Evolutionary conservation across 1,140 invertebrate species (phyloP).

Genomic region (Drosophila lacteicornis): DNA sequence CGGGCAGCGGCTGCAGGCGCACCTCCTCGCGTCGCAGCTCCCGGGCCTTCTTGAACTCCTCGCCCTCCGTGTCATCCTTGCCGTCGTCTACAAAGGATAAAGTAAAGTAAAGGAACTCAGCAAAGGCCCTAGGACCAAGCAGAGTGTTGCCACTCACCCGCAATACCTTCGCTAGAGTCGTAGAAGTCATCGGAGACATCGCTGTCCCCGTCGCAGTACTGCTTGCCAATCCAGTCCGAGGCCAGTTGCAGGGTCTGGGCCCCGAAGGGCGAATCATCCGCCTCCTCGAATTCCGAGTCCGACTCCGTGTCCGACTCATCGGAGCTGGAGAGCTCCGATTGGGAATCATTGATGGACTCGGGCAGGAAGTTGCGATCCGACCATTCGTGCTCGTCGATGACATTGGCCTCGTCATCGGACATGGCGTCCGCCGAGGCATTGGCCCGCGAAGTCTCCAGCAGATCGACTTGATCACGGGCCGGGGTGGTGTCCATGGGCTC

Average conservation of each 20-base stretch:
- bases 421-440: slow-evolving; percentile 85
- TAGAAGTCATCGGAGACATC: slow-evolving; percentile 81
- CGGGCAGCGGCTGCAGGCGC: slow-evolving; percentile 87
- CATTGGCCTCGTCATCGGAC: slow-evolving; percentile 89
- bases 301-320: slow-evolving; percentile 78
- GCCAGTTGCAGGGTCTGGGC: slow-evolving; percentile 82
- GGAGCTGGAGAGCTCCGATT: slow-evolving; percentile 85
- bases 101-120: neutral
- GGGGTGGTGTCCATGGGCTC: slow-evolving; percentile 63
- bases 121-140: neutral
- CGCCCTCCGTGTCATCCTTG: slow-evolving; percentile 90
- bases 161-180: slow-evolving; percentile 83
- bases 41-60: slow-evolving; percentile 88
- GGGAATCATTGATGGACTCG: slow-evolving; percentile 91
- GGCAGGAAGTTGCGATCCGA: slow-evolving; percentile 95
- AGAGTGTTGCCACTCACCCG: slow-evolving; percentile 51
- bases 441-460: slow-evolving; percentile 86
- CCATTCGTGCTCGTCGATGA: slow-evolving; percentile 96
- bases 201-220: slow-evolving; percentile 75
- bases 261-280: slow-evolving; percentile 84
- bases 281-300: slow-evolving; percentile 84
- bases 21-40: slow-evolving; percentile 90
- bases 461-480: slow-evolving; percentile 85
- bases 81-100: slow-evolving; percentile 85
- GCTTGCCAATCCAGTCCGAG: slow-evolving; percentile 85